Base-by-base conservation (phyloP, 2,888 invertebrate species). In the Hyposoter dolosus region DNA sequence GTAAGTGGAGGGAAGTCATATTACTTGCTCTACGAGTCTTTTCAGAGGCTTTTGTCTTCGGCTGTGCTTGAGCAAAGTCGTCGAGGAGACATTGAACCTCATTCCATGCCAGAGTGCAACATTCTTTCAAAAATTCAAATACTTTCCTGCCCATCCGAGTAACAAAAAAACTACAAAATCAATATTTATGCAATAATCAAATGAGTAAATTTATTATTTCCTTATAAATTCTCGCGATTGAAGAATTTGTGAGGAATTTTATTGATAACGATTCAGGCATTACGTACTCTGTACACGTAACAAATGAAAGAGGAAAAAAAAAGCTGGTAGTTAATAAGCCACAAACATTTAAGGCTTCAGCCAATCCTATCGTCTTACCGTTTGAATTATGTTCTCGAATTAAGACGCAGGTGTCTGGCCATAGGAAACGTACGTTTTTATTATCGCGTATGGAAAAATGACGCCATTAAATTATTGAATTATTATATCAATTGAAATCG, bases 11-110 rank as follows among this genome's bases (percentile, higher is more conserved):
- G 78, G 63, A 74, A 76, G 80, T 83, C 80, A 75, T 60, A 75
- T 69, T 72, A 87, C 78, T 83, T 82, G 68, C 84, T 82, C 84
- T 66, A 83, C 87, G 87, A 81, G 88, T 90, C 74, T 76, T 28
- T 89, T 90, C 90, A 88, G 87, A 78, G 89, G 85, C 91, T 91
- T 90, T 90, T 92, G 90, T 90, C 87, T 83, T 83, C 65, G 63
- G 53, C 35, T 23, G 17, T 19, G 15, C 53, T 53, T 43, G 5
- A 40, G 86, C 84, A 89, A 86, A 87, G 74, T 82, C 86, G 53
- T 69, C 68, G 79, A 81, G 74, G 83, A 86, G 87, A 56, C 88
- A 88, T 84, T 88, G 88, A 88, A 88, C 88, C 88, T 56, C 87
- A 71, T 68, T 63, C 47, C 45, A 40, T 69, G 35, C 56, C 68